A percentile compares a stretch with the other conserved stretches of the same genome.
Conservation (phyloP, 2,797 vertebrate genomes). For the Sarcoramphus papa region DNA sequence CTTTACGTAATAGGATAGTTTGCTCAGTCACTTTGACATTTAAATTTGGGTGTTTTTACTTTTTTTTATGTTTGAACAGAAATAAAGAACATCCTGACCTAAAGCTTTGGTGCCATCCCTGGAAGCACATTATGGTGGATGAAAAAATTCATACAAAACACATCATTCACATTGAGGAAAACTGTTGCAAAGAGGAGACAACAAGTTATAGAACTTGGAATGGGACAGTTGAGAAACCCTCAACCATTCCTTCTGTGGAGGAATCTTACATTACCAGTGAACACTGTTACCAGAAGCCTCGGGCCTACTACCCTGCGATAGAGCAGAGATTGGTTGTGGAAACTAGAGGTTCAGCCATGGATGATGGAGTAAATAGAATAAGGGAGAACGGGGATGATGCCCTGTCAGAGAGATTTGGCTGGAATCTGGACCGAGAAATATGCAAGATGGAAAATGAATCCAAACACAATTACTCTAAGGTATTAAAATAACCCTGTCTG, state of each 20-base stretch:
- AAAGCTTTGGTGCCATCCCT: slow-evolving; percentile 91
- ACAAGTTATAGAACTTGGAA: slow-evolving; percentile 79
- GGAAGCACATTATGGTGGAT: slow-evolving; percentile 78
- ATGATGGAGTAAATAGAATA: slow-evolving; percentile 84
- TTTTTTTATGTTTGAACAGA: slow-evolving; percentile 67
- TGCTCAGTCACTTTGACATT: not conserved
- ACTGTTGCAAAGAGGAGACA: slow-evolving; percentile 68
- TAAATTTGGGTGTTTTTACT: not conserved
- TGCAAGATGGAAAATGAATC: slow-evolving; percentile 68
- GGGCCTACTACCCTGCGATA: slow-evolving; percentile 89
- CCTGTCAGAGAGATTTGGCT: slow-evolving; percentile 75
- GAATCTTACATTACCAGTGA: slow-evolving; percentile 96
- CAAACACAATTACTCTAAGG: slow-evolving; percentile 75
- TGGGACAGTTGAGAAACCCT: slow-evolving; percentile 78
- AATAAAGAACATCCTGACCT: slow-evolving; percentile 89
- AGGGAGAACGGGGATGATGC: slow-evolving; percentile 80
- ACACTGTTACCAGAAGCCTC: slow-evolving; percentile 97
- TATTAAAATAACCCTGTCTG: not conserved
- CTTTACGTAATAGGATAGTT: not conserved
- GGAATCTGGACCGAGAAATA: slow-evolving; percentile 80
- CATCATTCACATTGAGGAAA: slow-evolving; percentile 68
- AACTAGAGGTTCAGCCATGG: slow-evolving; percentile 86
- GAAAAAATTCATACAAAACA: slow-evolving; percentile 75
- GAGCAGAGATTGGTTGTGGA: slow-evolving; percentile 94
- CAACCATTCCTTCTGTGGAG: slow-evolving; percentile 73